Evolutionary conservation across 2,797 vertebrate species (phyloP).

Genomic region (Dermochelys coriacea): DNA sequence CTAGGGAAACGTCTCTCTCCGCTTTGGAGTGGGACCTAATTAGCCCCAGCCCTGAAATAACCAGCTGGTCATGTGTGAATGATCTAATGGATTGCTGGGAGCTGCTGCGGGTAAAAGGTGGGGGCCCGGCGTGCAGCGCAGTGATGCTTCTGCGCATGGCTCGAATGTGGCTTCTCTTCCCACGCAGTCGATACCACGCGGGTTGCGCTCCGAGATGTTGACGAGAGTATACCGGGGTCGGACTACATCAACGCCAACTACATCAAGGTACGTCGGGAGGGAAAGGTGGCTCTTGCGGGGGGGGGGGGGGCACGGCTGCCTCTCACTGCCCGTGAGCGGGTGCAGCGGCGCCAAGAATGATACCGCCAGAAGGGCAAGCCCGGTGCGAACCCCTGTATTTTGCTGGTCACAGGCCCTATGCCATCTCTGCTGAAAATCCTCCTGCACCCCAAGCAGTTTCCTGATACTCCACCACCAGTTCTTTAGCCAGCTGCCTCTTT

Average conservation of each 20-base stretch:
- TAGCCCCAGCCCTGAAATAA: background rate
- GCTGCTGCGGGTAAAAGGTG: fast-evolving
- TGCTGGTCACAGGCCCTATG: background rate
- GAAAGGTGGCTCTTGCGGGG: fast-evolving
- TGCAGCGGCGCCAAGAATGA: background rate
- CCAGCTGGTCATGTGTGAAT: fast-evolving
- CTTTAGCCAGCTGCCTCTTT: background rate
- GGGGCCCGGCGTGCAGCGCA: background rate
- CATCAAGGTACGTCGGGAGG: slow-evolving; percentile 83
- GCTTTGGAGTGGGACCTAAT: background rate
- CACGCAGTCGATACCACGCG: slow-evolving; percentile 87
- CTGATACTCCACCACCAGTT: background rate
- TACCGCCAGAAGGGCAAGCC: background rate
- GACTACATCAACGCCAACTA: slow-evolving; percentile 95
- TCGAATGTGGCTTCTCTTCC: background rate
- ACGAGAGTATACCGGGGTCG: slow-evolving; percentile 83
- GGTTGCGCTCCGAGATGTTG: slow-evolving; percentile 83
- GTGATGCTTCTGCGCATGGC: fast-evolving
- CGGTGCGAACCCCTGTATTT: background rate
- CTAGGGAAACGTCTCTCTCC: background rate
- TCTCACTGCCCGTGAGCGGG: background rate
- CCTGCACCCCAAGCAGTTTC: background rate
- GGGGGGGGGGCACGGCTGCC: background rate
- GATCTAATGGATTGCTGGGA: background rate
- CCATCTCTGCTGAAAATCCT: background rate